These are phyloP conservation scores for Gymnopithys bicolor DNA, from an alignment of 2,797 vertebrate species.

Conservation along the genomic window DNA sequence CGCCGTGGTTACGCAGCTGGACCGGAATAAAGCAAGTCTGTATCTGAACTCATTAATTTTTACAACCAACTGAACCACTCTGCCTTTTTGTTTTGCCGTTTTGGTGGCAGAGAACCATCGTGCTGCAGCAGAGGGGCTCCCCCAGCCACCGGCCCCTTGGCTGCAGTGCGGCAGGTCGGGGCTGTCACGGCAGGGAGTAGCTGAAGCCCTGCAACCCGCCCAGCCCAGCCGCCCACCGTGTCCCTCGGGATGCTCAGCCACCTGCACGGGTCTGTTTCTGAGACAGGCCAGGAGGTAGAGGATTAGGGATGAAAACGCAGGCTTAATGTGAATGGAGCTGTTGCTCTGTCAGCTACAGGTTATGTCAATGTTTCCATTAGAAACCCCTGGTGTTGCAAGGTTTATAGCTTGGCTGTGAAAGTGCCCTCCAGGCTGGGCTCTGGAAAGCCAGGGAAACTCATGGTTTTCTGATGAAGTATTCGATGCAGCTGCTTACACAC, in stretches of 20 bases:
- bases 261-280: not conserved
- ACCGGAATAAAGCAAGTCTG: constrained; percentile 84
- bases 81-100: constrained; percentile 59
- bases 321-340: constrained; percentile 33
- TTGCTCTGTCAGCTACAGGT: constrained; percentile 58
- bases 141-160: constrained; percentile 16
- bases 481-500: not conserved
- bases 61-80: constrained; percentile 81
- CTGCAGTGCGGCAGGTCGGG: not conserved
- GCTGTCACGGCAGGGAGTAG: not conserved
- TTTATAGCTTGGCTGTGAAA: constrained; percentile 73
- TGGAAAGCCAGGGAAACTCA: constrained; percentile 40
- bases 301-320: constrained; percentile 10
- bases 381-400: constrained; percentile 56
- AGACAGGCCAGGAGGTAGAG: not conserved
- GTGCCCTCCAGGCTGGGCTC: constrained; percentile 64
- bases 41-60: constrained; percentile 84
- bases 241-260: not conserved
- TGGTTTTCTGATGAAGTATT: constrained; percentile 20
- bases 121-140: constrained; percentile 22
- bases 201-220: rapidly evolving
- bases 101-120: not conserved
- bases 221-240: not conserved
- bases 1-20: constrained; percentile 83
- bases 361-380: constrained; percentile 77